Evolutionary conservation across 2,797 vertebrate species (phyloP).

Genomic region (Aeoliscus strigatus): DNA sequence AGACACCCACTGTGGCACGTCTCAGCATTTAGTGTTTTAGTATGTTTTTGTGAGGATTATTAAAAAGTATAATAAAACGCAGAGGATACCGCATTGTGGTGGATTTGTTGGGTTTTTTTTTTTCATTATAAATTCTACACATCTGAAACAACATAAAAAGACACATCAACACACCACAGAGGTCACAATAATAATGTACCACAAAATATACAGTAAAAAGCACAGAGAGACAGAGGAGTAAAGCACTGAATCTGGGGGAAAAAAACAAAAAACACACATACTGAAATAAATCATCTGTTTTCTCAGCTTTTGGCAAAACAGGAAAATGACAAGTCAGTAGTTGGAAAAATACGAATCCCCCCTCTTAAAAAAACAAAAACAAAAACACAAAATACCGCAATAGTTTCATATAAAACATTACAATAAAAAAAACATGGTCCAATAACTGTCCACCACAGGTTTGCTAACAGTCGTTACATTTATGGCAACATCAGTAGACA

Average conservation of each 20-base stretch:
- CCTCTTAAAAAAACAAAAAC: slow-evolving; percentile 42
- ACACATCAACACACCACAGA: slow-evolving; percentile 74
- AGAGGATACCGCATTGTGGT: slow-evolving; percentile 28
- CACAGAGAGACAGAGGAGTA: slow-evolving; percentile 51
- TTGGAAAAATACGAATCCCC: slow-evolving; percentile 62
- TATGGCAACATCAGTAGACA: slow-evolving; percentile 58
- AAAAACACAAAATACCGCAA: slow-evolving; percentile 43
- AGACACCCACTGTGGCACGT: too few relatives aligned
- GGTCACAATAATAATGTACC: slow-evolving; percentile 71
- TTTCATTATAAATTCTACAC: slow-evolving; percentile 78
- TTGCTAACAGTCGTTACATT: slow-evolving; percentile 51
- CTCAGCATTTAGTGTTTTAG: too few relatives aligned
- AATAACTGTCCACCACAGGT: slow-evolving; percentile 43
- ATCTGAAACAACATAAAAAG: slow-evolving; percentile 64
- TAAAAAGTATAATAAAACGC: too few relatives aligned
- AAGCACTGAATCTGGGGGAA: slow-evolving; percentile 57
- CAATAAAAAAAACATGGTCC: slow-evolving; percentile 26
- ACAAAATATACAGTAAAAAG: slow-evolving; percentile 80
- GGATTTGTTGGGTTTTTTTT: slow-evolving; percentile 50
- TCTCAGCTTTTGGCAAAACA: slow-evolving; percentile 45
- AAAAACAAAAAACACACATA: slow-evolving; percentile 32
- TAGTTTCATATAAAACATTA: slow-evolving; percentile 54
- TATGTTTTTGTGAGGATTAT: too few relatives aligned
- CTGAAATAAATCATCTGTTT: too few relatives aligned
- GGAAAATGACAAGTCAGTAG: slow-evolving; percentile 72